Conservation (phyloP, 2,113 vertebrate genomes). For the Nanger granti region DNA sequence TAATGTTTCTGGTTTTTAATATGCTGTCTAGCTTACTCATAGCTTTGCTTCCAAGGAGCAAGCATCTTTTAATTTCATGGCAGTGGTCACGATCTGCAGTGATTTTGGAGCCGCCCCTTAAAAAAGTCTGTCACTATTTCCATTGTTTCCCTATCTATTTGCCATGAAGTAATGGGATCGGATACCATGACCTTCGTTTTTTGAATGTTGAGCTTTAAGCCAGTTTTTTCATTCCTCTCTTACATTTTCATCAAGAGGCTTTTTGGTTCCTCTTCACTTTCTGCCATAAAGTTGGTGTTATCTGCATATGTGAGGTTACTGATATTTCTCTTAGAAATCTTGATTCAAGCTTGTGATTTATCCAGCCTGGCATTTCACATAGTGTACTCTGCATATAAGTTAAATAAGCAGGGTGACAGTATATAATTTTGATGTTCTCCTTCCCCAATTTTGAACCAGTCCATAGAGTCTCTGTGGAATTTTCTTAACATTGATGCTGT, state of each 20-base stretch:
- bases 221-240: background rate
- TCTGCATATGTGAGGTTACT: background rate
- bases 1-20: background rate
- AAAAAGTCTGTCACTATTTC: background rate
- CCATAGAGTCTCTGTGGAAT: background rate
- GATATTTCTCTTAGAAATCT: background rate
- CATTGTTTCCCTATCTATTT: background rate
- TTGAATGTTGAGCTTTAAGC: background rate
- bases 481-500: background rate
- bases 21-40: background rate
- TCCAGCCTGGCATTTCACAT: background rate
- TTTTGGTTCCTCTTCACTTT: background rate
- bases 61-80: background rate
- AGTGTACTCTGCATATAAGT: background rate
- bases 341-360: background rate
- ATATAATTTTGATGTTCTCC: background rate
- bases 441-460: background rate
- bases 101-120: background rate
- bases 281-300: background rate
- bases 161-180: background rate
- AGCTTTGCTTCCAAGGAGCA: background rate
- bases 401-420: background rate
- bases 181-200: background rate
- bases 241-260: background rate
- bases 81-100: background rate